Evolutionary conservation across 2,113 vertebrate genomes (phyloP), one percentile per base, ranked within the genome.

Genomic region (Hippolais icterina): DNA sequence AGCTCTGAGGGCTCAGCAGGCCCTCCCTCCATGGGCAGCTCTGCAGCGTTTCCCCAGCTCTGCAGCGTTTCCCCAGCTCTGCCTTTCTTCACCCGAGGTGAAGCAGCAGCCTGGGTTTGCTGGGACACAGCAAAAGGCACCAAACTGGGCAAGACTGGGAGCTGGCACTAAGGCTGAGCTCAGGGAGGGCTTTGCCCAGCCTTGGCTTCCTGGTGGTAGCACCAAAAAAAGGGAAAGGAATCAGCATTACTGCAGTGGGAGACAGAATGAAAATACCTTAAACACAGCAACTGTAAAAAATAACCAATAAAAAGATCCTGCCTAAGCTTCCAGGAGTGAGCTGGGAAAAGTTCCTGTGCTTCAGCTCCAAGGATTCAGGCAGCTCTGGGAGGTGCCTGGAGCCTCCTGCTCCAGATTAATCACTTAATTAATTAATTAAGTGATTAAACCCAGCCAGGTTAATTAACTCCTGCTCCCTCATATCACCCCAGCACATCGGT

Each of bases 351-450:
- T 16, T 57, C 37, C 42, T 19, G 13, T 49, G 53, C 42, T 44
- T 0, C 0, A 35, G 18, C 23, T 27, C 27, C 7, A 19, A 10
- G 6, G 60, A 8, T 61, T 37, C 5, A 2, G 42, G 77, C 49
- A 56, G 63, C 42, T 81, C 42, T 39, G 23, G 52, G 28, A 39
- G 52, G 64, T 27, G 13, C 14, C n/a, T 47, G 63, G 28, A 57
- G 52, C n/a, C 78, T 41, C 63, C n/a, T 57, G 68, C 53, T 39
- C 37, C 37, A 39, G 37, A 39, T 39, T 39, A 39, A 39, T 39
- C 37, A 39, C 37, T 39, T 39, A 39, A 39, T 39, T 39, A 39
- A 39, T 39, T 39, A 39, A 39, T 39, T 39, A 39, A 69, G 56
- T 1, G 23, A 47, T 11, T 6, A 19, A 52, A 8, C 54, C 66